phyloP scores from a whole-genome alignment of 2,888 invertebrate species.

The Ectemnius lituratus region DNA sequence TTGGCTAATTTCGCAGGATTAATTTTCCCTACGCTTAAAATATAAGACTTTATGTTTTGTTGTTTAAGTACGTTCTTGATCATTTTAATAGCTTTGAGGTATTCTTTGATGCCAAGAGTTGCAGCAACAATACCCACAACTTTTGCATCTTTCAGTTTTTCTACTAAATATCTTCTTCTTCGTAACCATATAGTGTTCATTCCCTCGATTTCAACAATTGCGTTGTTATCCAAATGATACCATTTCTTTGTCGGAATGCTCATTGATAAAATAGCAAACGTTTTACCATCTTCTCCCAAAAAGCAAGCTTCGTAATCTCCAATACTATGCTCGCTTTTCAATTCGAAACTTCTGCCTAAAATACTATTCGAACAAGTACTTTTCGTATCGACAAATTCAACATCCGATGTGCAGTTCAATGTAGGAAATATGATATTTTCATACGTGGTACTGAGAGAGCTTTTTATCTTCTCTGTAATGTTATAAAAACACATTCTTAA shows the following conservation, averaged over 20 bases:
- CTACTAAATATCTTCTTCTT: constrained; percentile 89
- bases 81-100: constrained; percentile 86
- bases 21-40: constrained; percentile 95
- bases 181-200: constrained; percentile 84
- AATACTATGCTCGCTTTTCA: constrained; percentile 67
- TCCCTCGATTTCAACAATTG: constrained; percentile 75
- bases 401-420: constrained; percentile 66
- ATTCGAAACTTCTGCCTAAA: constrained; percentile 68
- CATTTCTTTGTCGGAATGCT: constrained; percentile 80
- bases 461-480: constrained; percentile 61
- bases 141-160: constrained; percentile 94
- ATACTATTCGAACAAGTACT: constrained; percentile 43
- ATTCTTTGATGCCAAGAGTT: constrained; percentile 91
- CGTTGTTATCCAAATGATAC: constrained; percentile 80
- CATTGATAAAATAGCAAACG: constrained; percentile 83
- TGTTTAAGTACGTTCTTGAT: constrained; percentile 84
- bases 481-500: constrained; percentile 16
- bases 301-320: constrained; percentile 82
- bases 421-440: constrained; percentile 58
- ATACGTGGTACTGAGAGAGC: constrained; percentile 55
- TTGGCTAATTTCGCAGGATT: constrained; percentile 97
- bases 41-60: constrained; percentile 92
- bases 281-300: constrained; percentile 83
- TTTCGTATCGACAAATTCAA: constrained; percentile 57
- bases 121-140: constrained; percentile 94